Evolutionary conservation across 2,888 invertebrate species (phyloP).

Genomic region (Drosophila suboccidentalis): DNA sequence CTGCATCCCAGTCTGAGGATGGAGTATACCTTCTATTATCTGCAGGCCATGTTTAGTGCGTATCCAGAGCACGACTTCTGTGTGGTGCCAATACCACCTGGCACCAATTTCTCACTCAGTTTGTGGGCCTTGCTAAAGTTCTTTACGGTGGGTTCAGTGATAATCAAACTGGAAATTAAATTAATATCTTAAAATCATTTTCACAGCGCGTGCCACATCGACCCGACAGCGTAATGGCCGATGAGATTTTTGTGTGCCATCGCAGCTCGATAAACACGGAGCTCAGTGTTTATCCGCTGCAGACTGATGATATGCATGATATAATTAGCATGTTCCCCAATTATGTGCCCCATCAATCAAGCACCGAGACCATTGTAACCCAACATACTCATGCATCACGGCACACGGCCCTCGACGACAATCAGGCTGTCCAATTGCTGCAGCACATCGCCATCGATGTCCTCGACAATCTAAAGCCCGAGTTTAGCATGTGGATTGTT

Average conservation of each 20-base stretch:
- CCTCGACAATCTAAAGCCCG: constrained; percentile 50
- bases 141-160: constrained; percentile 70
- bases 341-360: not conserved
- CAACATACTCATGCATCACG: not conserved
- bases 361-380: not conserved
- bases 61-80: constrained; percentile 88
- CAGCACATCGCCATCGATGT: constrained; percentile 53
- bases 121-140: constrained; percentile 61
- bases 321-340: constrained; percentile 1
- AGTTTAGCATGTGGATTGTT: constrained; percentile 64
- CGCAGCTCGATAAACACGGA: constrained; percentile 76
- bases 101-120: constrained; percentile 38
- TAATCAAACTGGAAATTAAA: too few species aligned
- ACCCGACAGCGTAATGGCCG: constrained; percentile 58
- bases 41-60: constrained; percentile 89
- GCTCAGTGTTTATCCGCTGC: constrained; percentile 55
- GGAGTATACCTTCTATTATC: constrained; percentile 84
- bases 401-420: not conserved
- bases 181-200: too few species aligned
- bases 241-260: constrained; percentile 78
- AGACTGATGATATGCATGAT: constrained; percentile 47
- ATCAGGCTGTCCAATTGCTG: constrained; percentile 23
- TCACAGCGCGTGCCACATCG: constrained; percentile 72
- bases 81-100: constrained; percentile 64
- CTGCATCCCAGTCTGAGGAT: constrained; percentile 57